Percentiles rank a stretch among this genome's conserved stretches.
Evolutionary conservation across 2,888 invertebrate species (phyloP).

Genomic region (Acrobasis suavella): DNA sequence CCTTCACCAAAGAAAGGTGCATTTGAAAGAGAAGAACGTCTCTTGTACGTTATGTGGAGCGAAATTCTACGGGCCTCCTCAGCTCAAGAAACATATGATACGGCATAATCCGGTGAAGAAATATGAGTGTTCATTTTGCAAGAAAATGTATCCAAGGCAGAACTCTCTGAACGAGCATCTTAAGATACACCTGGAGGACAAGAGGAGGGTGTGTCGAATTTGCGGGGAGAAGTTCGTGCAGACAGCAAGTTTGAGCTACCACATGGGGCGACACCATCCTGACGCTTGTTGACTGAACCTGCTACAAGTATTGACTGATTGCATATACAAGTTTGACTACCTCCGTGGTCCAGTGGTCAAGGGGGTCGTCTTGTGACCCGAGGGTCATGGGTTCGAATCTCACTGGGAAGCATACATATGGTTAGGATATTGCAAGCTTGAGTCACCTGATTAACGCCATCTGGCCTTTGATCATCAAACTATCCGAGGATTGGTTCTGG

Average conservation of each 20-base stretch:
- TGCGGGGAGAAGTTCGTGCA: conserved; percentile 42
- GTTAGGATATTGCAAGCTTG: too few relatives aligned
- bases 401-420: too few relatives aligned
- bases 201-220: conserved; percentile 31
- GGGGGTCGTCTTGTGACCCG: too few relatives aligned
- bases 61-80: conserved; percentile 23
- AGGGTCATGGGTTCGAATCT: too few relatives aligned
- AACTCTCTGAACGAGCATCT: conserved; percentile 32
- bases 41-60: conserved; percentile 21
- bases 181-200: conserved; percentile 36
- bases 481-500: too few relatives aligned
- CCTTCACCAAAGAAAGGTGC: conserved; percentile 21
- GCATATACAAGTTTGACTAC: too few relatives aligned
- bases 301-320: neutral
- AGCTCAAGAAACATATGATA: conserved; percentile 31
- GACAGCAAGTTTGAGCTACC: conserved; percentile 39
- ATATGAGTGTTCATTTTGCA: conserved; percentile 45
- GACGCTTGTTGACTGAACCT: conserved; percentile 15
- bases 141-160: conserved; percentile 41
- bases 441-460: too few relatives aligned
- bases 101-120: conserved; percentile 35
- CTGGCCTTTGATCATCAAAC: too few relatives aligned
- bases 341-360: too few relatives aligned
- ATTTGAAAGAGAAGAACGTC: conserved; percentile 24
- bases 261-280: conserved; percentile 39